Base-by-base conservation (phyloP, 2,797 vertebrate genomes). In the Vultur gryphus region DNA sequence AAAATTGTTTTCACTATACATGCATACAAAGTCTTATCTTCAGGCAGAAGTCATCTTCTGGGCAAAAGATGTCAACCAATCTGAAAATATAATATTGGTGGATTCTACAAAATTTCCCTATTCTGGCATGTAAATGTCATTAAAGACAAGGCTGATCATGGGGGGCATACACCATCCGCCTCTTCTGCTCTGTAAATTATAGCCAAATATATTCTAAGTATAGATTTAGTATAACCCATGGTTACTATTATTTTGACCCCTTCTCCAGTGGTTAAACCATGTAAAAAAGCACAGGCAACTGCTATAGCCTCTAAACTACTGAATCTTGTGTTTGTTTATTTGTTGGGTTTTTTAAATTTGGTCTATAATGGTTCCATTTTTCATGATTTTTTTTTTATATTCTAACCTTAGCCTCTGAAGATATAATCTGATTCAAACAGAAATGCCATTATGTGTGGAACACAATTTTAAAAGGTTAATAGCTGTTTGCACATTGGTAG, bases 381-480 rank as follows among this genome's bases (percentile, higher is more conserved):
- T 69, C 4, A 6, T 31, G 3, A 29, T 6, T 14, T 41, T 39
- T 41, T 57, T 69, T 79, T 79, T 44, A 37, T 5, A 15, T 69
- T 69, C 24, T 37, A 66, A 20, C 16, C 58, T 43, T 16, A 65
- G 2, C 25, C 28, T 79, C 7, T 51, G 59, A 49, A 89, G 20
- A 35, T 35, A 54, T 33, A 52, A 77, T 80, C 28, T 43, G 6
- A 75, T 51, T 77, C 46, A 87, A 75, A 78, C 6, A 83, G 61
- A 86, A 89, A 82, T 54, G 12, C 3, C 29, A 54, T 66, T 72
- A 54, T 26, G 7, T 17, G 5, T 48, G 62, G 62, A 81, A 55
- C 12, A 65, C 4, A 72, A 11, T 89, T 87, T 92, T 48, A 28
- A 83, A 91, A 87, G 59, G 46, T 93, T 87, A 90, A 80, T 79